These are phyloP conservation scores for Opisthograptis luteolata DNA, from an alignment of 2,888 invertebrate species.

Conservation along the genomic window DNA sequence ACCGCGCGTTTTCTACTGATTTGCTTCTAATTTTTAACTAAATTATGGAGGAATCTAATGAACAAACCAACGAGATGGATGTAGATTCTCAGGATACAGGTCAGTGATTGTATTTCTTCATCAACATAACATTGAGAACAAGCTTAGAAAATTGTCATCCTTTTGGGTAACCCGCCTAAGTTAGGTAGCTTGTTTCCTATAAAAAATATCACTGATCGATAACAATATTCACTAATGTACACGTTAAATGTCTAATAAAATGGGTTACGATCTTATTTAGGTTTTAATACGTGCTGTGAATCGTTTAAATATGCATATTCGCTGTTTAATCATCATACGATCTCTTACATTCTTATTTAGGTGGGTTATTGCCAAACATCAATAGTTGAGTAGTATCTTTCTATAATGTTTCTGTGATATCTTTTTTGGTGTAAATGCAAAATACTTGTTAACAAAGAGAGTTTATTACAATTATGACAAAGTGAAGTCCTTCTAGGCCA, in stretches of 20 bases:
- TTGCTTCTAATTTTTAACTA: constrained; percentile 39
- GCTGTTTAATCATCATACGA: neutral
- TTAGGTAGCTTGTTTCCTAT: constrained; percentile 25
- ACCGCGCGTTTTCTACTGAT: constrained; percentile 62
- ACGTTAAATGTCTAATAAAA: too few relatives aligned
- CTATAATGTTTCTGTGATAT: neutral
- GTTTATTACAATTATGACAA: too few relatives aligned
- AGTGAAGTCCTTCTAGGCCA: too few relatives aligned
- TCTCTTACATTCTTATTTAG: constrained; percentile 32
- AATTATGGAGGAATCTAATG: constrained; percentile 62
- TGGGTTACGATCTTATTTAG: too few relatives aligned
- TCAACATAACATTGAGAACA: constrained; percentile 28
- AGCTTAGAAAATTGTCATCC: constrained; percentile 45
- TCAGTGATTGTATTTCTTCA: constrained; percentile 44
- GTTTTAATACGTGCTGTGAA: too few relatives aligned
- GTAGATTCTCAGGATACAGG: constrained; percentile 53
- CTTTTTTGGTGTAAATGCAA: neutral
- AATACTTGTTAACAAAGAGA: too few relatives aligned
- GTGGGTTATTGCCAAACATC: constrained; percentile 63
- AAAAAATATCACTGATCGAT: neutral
- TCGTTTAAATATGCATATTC: too few relatives aligned
- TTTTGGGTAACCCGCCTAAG: constrained; percentile 52
- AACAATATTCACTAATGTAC: too few relatives aligned
- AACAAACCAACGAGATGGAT: constrained; percentile 48
- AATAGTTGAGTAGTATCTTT: constrained; percentile 38